Evolutionary conservation across 2,888 invertebrate genomes (phyloP), one percentile per base, ranked within the genome.

Genomic region (Argyresthia albistria): DNA sequence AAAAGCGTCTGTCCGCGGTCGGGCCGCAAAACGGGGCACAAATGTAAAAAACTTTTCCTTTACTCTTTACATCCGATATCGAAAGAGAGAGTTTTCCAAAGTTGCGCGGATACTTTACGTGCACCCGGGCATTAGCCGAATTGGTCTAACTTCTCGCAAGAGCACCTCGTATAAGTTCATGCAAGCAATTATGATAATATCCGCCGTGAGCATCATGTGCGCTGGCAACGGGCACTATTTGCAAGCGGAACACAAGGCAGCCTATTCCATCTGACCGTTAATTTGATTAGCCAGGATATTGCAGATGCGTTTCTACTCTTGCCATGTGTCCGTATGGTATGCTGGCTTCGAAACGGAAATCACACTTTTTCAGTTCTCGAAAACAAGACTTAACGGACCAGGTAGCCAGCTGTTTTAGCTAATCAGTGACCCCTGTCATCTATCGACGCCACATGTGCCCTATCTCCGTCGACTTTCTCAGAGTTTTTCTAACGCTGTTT

Each of bases 31-130:
- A 74, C 74, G 66, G 69, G 67, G 70, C 68, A 70, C 75, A 77
- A 80, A 84, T 79, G 80, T 76, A 80, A 82, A n/a, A 87, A 87
- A 84, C 76, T 84, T 86, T 80, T 75, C 71, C 82, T 74, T 72
- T 64, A 80, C 80, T 79, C 81, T 78, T 82, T 79, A 70, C 70
- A 25, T 6, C 76, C 79, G 75, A 77, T 75, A 67, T 71, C 74
- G 78, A 80, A 75, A 69, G 75, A 80, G 73, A 80, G 74, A 79
- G 77, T 81, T 81, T 80, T 70, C 75, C 68, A 59, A 82, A 83
- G 74, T 82, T 81, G 63, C 68, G 63, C 73, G 75, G 80, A 83
- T 84, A 76, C 78, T 82, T 79, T 73, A 77, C 59, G 56, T 60
- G 58, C 76, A 76, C 78, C 81, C 71, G 69, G 68, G 74, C 82